Base-by-base conservation (phyloP, 2,888 invertebrate genomes). In the Sialis lutaria region DNA sequence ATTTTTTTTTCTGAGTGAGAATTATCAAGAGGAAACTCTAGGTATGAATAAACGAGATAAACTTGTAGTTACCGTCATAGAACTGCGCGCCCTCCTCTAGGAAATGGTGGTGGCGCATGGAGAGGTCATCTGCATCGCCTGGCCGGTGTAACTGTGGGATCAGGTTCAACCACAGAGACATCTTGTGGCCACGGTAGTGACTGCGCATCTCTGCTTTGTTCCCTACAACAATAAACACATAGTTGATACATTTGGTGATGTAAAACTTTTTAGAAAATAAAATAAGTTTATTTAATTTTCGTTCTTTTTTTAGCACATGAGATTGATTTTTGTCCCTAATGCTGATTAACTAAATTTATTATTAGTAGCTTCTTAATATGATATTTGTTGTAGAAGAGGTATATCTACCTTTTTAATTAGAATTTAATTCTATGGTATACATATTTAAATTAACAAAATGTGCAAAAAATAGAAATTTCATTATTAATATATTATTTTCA, bases 171-270 rank as follows among this genome's bases (percentile, higher is more conserved):
- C 92, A 93, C 61, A 91, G 73, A 35, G 91, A 89, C 75, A 92
- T 81, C 67, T 91, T 89, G 70, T 92, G 91, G 41, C 92, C 91
- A 39, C 92, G 77, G 66, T 92, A 95, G 66, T 93, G 93, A 59
- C 87, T 86, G 54, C 82, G 81, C 68, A 88, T 81, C 64, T 82
- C 82, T 33, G 83, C 77, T 58, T 79, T 79, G 56, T 67, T 72
- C 59, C 81, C 82, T 82, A 58, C 53, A 62, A 56, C 49, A 46
- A 49, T 42, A 49, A 49, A 49, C 37, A 41, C 34, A 33, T 37
- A 22, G 22, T 22, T 22, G 22, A 22, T n/a, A 22, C 22, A 22
- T 22, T 22, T 22, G 22, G 22, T 22, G 22, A 22, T 22, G 22
- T 2, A 22, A 22, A 22, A 22, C 22, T 22, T 22, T 22, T 22